Conservation (phyloP, 2,113 vertebrate species). For the Strix aluco region DNA sequence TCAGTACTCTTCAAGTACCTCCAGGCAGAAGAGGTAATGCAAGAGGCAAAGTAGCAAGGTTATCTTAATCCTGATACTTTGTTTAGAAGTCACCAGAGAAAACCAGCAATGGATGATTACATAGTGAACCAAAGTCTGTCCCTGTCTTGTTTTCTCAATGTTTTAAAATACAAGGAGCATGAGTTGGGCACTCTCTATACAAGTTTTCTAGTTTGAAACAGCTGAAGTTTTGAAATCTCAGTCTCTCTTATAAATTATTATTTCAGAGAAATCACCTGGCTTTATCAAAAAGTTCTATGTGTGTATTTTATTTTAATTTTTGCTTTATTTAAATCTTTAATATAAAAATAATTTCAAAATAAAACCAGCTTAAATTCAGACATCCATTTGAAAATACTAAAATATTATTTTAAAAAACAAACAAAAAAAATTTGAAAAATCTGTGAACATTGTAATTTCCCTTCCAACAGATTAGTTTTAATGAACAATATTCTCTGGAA, state of each 20-base stretch:
- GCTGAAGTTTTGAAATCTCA: neutral
- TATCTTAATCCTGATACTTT: neutral
- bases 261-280: neutral
- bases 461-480: neutral
- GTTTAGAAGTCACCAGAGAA: neutral
- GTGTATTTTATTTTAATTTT: neutral
- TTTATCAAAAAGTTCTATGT: neutral
- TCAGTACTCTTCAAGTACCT: neutral
- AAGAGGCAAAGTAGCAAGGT: neutral
- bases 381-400: neutral
- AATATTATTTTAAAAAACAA: neutral
- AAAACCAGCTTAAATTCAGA: neutral
- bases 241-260: neutral
- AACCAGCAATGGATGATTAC: neutral
- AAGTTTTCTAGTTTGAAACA: neutral
- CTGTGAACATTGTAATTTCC: neutral
- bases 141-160: neutral
- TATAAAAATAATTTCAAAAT: neutral
- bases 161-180: neutral
- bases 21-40: neutral
- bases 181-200: accelerated
- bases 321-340: neutral
- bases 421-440: neutral
- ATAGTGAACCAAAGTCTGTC: neutral
- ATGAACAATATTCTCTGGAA: neutral